These are phyloP conservation scores for Bradypodion ventrale DNA, from an alignment of 2,797 vertebrate genomes.

Conservation along the genomic window DNA sequence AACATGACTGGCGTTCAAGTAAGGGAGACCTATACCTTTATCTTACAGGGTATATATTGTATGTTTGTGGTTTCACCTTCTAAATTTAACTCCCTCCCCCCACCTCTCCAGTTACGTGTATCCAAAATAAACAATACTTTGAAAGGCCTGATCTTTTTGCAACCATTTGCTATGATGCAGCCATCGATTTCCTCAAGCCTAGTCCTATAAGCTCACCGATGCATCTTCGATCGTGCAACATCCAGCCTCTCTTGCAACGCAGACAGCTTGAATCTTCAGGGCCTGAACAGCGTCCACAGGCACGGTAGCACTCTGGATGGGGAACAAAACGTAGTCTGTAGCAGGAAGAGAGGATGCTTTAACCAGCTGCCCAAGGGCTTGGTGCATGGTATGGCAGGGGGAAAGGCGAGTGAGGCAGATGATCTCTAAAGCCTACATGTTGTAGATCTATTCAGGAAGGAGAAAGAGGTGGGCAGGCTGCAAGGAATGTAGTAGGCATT, in stretches of 20 bases:
- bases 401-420: background rate
- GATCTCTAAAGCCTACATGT: background rate
- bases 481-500: background rate
- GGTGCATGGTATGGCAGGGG: background rate
- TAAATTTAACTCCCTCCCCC: background rate
- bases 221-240: constrained; percentile 92
- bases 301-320: constrained; percentile 85
- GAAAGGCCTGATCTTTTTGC: background rate
- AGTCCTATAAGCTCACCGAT: constrained; percentile 82
- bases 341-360: background rate
- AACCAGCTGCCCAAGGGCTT: background rate
- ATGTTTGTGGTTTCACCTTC: background rate
- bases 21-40: too few species aligned
- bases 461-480: background rate
- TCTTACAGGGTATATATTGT: too few species aligned
- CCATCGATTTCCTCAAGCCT: background rate
- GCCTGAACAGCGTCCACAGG: constrained; percentile 88
- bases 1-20: too few species aligned
- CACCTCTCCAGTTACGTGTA: background rate
- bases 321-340: fast-evolving
- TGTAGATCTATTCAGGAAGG: background rate
- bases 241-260: constrained; percentile 92
- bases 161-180: background rate
- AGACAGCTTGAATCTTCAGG: constrained; percentile 89
- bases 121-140: background rate